Evolutionary conservation across 2,797 vertebrate genomes (phyloP), one percentile per base, ranked within the genome.

Genomic region (Halcyon chelicuti): DNA sequence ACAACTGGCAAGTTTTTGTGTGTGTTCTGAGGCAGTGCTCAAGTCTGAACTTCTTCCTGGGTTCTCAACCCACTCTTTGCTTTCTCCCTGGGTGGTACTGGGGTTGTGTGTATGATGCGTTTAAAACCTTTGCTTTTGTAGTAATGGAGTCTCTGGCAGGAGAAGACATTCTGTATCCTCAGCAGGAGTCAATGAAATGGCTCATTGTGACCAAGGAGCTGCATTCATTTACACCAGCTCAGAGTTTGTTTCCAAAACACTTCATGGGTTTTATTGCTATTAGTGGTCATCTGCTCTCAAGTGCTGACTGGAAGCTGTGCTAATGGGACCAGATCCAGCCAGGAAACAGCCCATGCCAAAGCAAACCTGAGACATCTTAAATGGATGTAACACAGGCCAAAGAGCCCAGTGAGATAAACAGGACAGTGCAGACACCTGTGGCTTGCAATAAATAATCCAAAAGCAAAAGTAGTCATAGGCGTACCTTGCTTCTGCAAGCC

Each of bases 271-370:
- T 92, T 95, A 77, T 87, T 93, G 86, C 84, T 83, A 54, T 94
- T 93, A 90, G 95, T 21, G 77, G 85, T 93, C 74, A 74, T 94
- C 88, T 92, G 62, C 75, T 86, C 80, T 76, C 4, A 3, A 90
- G 95, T 47, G 6, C 37, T 29, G 17, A 52, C 25, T 86, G 92
- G 88, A 82, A 88, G 82, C 40, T 67, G 75, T 54, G 92, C 65
- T 20, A 87, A 19, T 86, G 96, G 96, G 97, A 96, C 86, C 40
- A 9, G 60, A 74, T 96, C 91, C 94, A 97, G 87, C 83, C 95
- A 97, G 98, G 98, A 98, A 98, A 96, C 66, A 92, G 72, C 91
- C 75, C 12, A 28, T 77, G 97, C 97, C 97, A 97, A 96, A 95
- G 92, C 67, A 96, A 97, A 79, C 82, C 70, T 80, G 71, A 82